Percentiles rank a stretch among this genome's conserved stretches.
Conservation (phyloP, 2,113 vertebrate genomes). For the Spheniscus mendiculus region DNA sequence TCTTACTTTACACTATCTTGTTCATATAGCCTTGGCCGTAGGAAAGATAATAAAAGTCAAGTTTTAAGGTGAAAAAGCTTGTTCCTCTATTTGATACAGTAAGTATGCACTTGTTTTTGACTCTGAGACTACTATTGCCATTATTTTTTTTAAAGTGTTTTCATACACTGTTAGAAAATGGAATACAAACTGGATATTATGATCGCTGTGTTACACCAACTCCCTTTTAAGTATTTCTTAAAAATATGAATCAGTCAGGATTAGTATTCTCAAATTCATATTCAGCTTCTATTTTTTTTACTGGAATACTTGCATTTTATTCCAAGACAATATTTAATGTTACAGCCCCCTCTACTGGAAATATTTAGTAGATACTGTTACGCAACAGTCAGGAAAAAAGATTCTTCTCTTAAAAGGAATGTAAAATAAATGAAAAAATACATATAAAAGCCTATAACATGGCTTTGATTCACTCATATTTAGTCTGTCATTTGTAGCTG, state of each 20-base stretch:
- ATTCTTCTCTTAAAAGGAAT: neutral
- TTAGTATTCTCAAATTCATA: neutral
- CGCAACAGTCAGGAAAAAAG: neutral
- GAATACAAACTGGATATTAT: neutral
- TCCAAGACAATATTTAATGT: neutral
- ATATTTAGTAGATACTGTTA: neutral
- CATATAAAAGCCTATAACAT: neutral
- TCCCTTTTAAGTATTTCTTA: neutral
- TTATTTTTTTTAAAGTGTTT: neutral
- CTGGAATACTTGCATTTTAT: neutral
- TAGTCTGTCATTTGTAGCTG: neutral
- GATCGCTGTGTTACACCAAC: neutral
- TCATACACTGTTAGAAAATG: neutral
- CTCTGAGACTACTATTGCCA: neutral
- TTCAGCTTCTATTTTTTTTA: neutral
- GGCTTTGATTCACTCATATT: neutral
- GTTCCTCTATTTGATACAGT: neutral
- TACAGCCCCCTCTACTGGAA: conserved; percentile 45
- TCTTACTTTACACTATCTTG: neutral
- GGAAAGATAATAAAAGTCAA: neutral
- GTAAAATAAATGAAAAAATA: neutral
- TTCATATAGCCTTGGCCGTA: neutral
- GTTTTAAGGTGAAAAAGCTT: neutral
- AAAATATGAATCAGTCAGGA: neutral
- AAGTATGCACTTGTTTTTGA: neutral